These are phyloP conservation scores for Trichogramma pretiosum DNA, from an alignment of 1,140 invertebrate species.

Conservation along the genomic window DNA sequence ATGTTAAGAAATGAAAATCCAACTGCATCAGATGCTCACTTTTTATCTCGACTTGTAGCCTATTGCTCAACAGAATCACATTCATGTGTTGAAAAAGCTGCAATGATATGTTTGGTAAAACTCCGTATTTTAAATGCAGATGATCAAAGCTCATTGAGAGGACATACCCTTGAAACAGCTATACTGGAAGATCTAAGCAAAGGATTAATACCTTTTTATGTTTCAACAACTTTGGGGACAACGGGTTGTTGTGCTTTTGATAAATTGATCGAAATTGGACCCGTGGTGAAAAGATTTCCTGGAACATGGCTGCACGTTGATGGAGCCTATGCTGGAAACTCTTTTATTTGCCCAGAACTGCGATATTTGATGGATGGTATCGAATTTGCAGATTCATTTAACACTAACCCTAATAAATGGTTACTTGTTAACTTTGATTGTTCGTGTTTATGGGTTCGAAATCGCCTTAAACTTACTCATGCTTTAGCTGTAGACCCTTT, in stretches of 20 bases:
- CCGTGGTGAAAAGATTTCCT: conserved; percentile 55
- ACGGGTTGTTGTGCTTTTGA: conserved; percentile 78
- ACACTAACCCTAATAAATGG: conserved; percentile 92
- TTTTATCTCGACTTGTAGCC: conserved; percentile 79
- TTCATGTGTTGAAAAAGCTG: conserved; percentile 89
- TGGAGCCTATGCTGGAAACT: conserved; percentile 75
- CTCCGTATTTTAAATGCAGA: conserved; percentile 81
- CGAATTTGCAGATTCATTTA: conserved; percentile 81
- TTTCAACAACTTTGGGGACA: conserved; percentile 70
- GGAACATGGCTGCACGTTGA: conserved; percentile 67
- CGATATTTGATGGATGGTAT: conserved; percentile 64
- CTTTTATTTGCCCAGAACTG: conserved; percentile 79
- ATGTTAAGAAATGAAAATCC: conserved; percentile 54
- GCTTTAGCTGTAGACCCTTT: conserved; percentile 91
- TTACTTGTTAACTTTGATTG: conserved; percentile 85
- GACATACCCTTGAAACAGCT: conserved; percentile 58
- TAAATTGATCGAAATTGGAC: conserved; percentile 71
- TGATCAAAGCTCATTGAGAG: conserved; percentile 68
- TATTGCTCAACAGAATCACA: conserved; percentile 76
- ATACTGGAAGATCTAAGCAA: conserved; percentile 70
- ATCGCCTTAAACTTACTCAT: conserved; percentile 80
- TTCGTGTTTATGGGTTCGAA: conserved; percentile 82
- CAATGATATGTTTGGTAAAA: conserved; percentile 84
- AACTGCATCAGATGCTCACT: conserved; percentile 54
- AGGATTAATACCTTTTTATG: conserved; percentile 80